Base-by-base conservation (phyloP, 2,888 invertebrate species). In the Deilephila porcellus region DNA sequence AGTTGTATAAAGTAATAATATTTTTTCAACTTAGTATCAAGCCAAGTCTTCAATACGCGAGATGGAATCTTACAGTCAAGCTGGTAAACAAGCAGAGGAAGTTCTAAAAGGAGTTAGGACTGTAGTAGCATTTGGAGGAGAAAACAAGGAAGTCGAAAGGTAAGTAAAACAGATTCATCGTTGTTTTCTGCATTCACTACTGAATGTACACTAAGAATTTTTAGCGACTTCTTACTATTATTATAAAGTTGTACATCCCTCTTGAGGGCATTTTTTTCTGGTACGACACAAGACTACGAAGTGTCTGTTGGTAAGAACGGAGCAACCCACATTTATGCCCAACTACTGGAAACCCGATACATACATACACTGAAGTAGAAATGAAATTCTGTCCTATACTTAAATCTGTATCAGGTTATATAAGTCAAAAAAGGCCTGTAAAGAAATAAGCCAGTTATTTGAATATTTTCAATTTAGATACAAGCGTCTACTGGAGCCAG, bases 51-150 rank as follows among this genome's bases (percentile, higher is more conserved):
- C 97, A 0, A 95, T 96, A 45, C 94, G 95, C 79, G 97, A 97
- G 85, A 91, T 97, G 83, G 95, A 96, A 72, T 95, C 96, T 0
- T 98, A 98, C 89, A 97, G 97, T n/a, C 96, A 96, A 80, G 97
- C 98, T 0, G 97, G 97, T 1, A 95, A 95, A 73, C 96, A 97
- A 34, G 97, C 97, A 0, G 97, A 97, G 86, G 97, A 98, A 88
- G 97, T 97, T 0, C 91, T 98, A 34, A 96, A 96, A 71, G 96
- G 97, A 2, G 96, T 97, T 5, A 95, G 96, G 76, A 98, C 98
- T 0, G 97, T 98, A 0, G 93, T 97, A 2, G 96, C 98, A 0
- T 98, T 97, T 82, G 96, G 96, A 20, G 98, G 97, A 3, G 97
- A 97, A 87, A 91, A 91, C 56, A 97, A 97, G 84, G 98, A 98